A percentile compares a stretch with the other conserved stretches of the same genome.
Evolutionary conservation across 2,113 vertebrate genomes (phyloP).

Genomic region (Gymnogyps californianus): DNA sequence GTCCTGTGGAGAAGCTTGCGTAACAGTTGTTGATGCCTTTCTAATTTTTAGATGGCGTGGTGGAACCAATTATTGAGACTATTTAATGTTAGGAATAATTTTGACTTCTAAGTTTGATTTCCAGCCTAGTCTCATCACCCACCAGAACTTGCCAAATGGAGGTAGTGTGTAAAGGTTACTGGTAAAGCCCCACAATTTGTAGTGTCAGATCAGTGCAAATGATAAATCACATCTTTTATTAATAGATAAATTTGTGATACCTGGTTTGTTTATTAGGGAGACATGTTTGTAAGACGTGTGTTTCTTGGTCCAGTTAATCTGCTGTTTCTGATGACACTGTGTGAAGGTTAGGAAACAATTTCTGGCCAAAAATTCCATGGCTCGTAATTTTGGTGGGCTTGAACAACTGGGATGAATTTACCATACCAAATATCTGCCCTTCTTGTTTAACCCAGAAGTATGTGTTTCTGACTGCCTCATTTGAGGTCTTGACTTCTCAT

Average conservation of each 20-base stretch:
- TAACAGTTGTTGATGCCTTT: background rate
- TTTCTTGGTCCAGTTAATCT: background rate
- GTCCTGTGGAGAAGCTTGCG: background rate
- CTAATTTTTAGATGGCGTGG: background rate
- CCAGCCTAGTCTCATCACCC: background rate
- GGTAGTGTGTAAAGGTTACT: background rate
- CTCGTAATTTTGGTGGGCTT: background rate
- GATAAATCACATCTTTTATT: background rate
- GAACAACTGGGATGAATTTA: background rate
- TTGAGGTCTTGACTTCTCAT: background rate
- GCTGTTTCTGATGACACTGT: background rate
- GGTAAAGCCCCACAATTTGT: background rate
- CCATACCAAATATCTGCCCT: background rate
- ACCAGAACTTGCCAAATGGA: background rate
- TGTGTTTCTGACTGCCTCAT: background rate
- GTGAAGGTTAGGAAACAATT: background rate
- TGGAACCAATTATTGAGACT: background rate
- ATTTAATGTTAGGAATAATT: background rate
- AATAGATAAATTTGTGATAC: background rate
- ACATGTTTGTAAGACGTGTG: accelerated
- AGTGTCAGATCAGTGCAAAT: background rate
- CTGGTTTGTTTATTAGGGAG: background rate
- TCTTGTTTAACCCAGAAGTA: background rate
- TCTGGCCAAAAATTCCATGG: background rate
- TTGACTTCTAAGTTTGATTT: background rate